phyloP scores from a whole-genome alignment of 2,797 vertebrate genomes.

The Leuciscus waleckii region DNA sequence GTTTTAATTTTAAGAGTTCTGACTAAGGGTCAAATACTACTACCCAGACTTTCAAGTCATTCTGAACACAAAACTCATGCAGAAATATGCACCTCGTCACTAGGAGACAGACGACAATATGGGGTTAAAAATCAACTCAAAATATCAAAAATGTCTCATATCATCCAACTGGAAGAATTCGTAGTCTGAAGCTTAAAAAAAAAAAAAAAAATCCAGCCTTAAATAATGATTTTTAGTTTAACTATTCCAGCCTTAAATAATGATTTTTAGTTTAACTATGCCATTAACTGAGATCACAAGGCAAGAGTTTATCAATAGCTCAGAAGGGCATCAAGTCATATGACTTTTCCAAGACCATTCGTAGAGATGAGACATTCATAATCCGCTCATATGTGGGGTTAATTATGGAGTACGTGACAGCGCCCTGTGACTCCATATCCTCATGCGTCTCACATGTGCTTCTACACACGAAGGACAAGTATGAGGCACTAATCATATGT shows the following conservation, averaged over 20 bases:
- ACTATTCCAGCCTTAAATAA: not conserved
- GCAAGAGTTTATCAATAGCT: constrained; percentile 16
- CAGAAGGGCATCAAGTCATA: constrained; percentile 33
- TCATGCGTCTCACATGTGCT: constrained; percentile 22
- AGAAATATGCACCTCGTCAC: not conserved
- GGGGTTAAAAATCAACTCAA: not conserved
- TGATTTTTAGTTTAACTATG: not conserved
- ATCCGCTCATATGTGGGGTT: constrained; percentile 39
- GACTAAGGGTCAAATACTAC: not conserved
- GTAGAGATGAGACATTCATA: constrained; percentile 34
- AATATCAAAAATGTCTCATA: not conserved
- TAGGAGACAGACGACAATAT: not conserved
- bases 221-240: not conserved
- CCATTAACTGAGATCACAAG: constrained; percentile 30
- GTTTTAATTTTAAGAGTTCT: not conserved
- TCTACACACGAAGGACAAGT: constrained; percentile 46
- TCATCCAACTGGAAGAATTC: not conserved
- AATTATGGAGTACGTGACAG: constrained; percentile 38
- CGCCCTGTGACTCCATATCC: constrained; percentile 41
- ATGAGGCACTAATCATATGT: constrained; percentile 73
- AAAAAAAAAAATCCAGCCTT: not conserved
- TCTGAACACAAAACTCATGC: not conserved
- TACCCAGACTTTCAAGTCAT: not conserved
- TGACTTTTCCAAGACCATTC: constrained; percentile 21
- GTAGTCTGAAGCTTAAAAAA: not conserved